A percentile compares a stretch with the other conserved stretches of the same genome.
Evolutionary conservation across 2,113 vertebrate species (phyloP).

Genomic region (Sapajus apella): DNA sequence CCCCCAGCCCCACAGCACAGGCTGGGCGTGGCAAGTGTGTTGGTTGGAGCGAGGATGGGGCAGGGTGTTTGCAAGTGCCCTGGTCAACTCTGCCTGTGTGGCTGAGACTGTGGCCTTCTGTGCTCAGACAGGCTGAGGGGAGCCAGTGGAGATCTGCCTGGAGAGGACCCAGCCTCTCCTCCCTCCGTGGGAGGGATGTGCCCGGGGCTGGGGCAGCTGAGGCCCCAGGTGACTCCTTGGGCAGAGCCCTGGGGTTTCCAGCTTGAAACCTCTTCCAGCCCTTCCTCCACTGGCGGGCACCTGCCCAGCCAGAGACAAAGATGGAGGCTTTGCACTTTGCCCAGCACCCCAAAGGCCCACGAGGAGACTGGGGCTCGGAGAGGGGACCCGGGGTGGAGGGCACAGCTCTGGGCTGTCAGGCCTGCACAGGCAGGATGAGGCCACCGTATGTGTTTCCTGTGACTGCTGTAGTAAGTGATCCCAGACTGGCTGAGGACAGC

Average conservation of each 20-base stretch:
- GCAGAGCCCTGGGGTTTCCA: rapidly evolving
- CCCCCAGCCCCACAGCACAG: neutral
- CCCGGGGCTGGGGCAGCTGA: neutral
- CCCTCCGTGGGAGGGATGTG: neutral
- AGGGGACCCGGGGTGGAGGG: neutral
- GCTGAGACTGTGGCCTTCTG: neutral
- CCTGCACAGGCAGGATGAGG: too few relatives aligned
- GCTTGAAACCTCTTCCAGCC: rapidly evolving
- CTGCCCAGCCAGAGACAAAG: rapidly evolving
- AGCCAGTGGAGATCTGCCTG: neutral
- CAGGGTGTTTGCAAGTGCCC: neutral
- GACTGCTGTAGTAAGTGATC: neutral
- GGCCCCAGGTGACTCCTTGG: neutral
- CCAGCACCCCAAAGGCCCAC: neutral
- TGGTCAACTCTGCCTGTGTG: neutral
- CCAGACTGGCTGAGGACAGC: too few relatives aligned
- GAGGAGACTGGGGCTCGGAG: rapidly evolving
- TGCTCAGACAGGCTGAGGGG: neutral
- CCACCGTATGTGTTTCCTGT: rapidly evolving
- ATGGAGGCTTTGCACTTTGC: rapidly evolving
- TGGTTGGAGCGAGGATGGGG: neutral
- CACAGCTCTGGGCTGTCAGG: neutral
- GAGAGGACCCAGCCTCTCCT: neutral
- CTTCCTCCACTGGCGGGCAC: neutral
- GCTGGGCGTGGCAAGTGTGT: neutral